Base-by-base conservation (phyloP, 1,140 invertebrate species). In the Rhopalosiphum padi region DNA sequence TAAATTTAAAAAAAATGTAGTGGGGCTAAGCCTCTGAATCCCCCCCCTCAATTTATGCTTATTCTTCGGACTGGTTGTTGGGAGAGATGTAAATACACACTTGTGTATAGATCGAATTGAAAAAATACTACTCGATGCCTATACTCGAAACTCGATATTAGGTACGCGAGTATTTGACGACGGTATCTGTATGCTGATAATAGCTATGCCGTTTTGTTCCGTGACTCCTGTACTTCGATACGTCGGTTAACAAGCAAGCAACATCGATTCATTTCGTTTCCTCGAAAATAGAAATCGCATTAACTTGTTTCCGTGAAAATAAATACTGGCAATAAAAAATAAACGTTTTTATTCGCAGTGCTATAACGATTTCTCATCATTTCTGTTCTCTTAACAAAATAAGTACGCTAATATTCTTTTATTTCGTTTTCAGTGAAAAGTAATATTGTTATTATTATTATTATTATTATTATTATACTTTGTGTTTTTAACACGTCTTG, bases 311-410 rank as follows among this genome's bases (percentile, higher is more conserved):
- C 43, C 30, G 85, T 48, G 43, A 21, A 51, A 87, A 87, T 87
- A 87, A 87, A 87, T 48, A n/a, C 46, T n/a, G 86, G 25, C 82
- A 85, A 85, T 85, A 51, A 85, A 85, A 83, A 85, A 85, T 85
- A 43, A 48, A 48, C 86, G 25, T 35, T 87, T 77, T 48, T 51
- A 48, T 48, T 48, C 41, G 30, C 2, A 15, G 43, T 41, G 83
- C 23, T 43, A 23, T 5, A 43, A 85, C 41, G 37, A 85, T 85
- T 85, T 85, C 22, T 85, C 83, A 41, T 85, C 37, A 11, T 23
- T 41, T 25, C 83, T 37, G 37, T 85, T 41, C 8, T 30, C 25
- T 85, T 41, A 37, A 43, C 41, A 8, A 77, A n/a, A 41, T 37
- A 11, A 85, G 37, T 41, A 41, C 37, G 11, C 41, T 25, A 25